Evolutionary conservation across 2,888 invertebrate genomes (phyloP), one percentile per base, ranked within the genome.

Genomic region (Lepidonotus clava): DNA sequence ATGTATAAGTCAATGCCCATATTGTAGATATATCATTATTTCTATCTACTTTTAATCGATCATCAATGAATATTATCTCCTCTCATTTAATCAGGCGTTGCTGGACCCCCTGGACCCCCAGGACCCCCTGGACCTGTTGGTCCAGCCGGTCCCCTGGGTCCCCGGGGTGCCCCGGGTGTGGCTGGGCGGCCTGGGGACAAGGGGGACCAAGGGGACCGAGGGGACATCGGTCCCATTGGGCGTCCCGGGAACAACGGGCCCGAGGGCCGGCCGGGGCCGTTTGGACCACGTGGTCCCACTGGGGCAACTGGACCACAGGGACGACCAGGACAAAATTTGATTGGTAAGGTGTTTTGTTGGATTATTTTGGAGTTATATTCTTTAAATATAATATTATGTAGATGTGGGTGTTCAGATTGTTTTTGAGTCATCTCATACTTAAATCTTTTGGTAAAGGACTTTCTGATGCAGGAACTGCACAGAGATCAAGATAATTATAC

Each of bases 171-270:
- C 11, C n/a, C 8, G 21, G 83, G 83, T 34, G 34, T 38, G 11
- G 36, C n/a, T 6, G 83, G 83, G 2, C 24, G 36, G 11, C 53
- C 53, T n/a, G 83, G 83, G 32, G 83, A 83, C 56, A 14, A 53
- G 1, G 83, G 83, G 0, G 32, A 14, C 21, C 14, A 24, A 11
- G 83, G 83, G 2, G 46, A 41, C n/a, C 24, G 38, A 21, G 83
- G 80, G 4, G 80, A 80, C 6, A 46, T 24, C n/a, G 80, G 80
- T 0, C 32, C 28, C 28, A 28, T 41, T 6, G 80, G 80, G 32
- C 11, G 51, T 18, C 46, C 80, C 6, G 80, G 80, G 11, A 21
- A 6, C 5, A 14, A 11, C 24, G 80, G 80, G 24, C 0, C 24
- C 18, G 46, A 41, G 8, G 80, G 80, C 0, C 5, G 1, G 5